Evolutionary conservation across 2,113 vertebrate species (phyloP).

Genomic region (Pyrgilauda ruficollis): DNA sequence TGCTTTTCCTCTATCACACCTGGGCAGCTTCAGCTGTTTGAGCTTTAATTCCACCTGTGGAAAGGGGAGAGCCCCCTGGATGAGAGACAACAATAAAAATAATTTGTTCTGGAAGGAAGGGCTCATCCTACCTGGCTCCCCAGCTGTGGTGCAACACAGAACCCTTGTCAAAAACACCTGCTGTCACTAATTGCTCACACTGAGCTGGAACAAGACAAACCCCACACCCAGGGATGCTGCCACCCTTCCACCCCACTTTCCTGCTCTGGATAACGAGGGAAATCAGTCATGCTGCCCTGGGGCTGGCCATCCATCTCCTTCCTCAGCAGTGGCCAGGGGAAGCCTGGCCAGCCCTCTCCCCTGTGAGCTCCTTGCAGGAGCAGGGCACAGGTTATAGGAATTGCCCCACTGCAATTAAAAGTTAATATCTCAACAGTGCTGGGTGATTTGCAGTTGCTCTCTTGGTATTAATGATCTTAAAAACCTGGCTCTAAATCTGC

Average conservation of each 20-base stretch:
- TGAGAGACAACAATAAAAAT: background rate
- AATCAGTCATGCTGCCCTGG: background rate
- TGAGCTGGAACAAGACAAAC: background rate
- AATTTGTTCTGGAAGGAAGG: background rate
- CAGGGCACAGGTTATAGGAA: background rate
- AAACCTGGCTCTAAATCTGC: background rate
- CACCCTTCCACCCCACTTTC: background rate
- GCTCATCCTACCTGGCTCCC: background rate
- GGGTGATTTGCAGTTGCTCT: background rate
- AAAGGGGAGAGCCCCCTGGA: background rate
- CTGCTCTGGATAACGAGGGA: background rate
- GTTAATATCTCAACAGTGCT: background rate
- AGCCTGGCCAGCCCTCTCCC: background rate
- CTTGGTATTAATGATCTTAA: background rate
- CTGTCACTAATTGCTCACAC: accelerated
- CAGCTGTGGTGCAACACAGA: background rate
- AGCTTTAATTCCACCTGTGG: background rate
- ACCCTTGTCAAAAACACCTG: background rate
- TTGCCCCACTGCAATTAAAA: background rate
- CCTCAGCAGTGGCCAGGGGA: background rate
- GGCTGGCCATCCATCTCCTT: conserved; percentile 14
- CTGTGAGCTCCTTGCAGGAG: background rate
- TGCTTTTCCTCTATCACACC: background rate
- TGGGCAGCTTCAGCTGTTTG: background rate
- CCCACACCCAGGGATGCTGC: background rate